Conservation (phyloP, 2,113 vertebrate species). For the Capreolus pygargus region DNA sequence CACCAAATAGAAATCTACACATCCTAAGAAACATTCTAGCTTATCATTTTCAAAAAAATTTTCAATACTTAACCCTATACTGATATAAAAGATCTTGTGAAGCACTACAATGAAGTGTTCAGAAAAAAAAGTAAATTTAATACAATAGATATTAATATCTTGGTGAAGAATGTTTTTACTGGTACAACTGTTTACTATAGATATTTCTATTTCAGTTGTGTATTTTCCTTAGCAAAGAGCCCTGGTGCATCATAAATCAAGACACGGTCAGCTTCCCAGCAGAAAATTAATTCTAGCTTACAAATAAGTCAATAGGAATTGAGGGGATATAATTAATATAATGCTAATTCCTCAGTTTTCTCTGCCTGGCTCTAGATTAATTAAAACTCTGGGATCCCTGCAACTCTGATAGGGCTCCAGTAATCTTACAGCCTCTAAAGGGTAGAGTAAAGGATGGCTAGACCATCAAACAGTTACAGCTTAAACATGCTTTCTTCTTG, state of each 20-base stretch:
- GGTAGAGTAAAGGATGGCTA: background rate
- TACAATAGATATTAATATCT: background rate
- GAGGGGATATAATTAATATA: background rate
- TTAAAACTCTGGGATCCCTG: background rate
- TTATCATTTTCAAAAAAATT: background rate
- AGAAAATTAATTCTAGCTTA: background rate
- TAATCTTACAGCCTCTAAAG: background rate
- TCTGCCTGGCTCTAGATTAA: constrained; percentile 11
- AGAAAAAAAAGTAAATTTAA: background rate
- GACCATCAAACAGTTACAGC: background rate
- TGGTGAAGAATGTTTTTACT: background rate
- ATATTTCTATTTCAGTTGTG: background rate
- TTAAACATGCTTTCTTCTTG: background rate
- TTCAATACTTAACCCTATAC: background rate
- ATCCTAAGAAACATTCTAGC: background rate
- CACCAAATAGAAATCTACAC: background rate
- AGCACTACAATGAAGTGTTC: background rate
- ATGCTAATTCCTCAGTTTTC: constrained; percentile 21
- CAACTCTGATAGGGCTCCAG: background rate
- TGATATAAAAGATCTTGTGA: background rate
- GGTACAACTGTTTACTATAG: background rate
- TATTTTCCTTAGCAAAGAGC: background rate
- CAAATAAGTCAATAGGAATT: constrained; percentile 24
- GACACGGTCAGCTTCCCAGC: background rate
- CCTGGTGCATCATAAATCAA: background rate